Evolutionary conservation across 2,888 invertebrate species (phyloP), one percentile per base, ranked within the genome.

Genomic region (Mesopsocus fuscifrons): DNA sequence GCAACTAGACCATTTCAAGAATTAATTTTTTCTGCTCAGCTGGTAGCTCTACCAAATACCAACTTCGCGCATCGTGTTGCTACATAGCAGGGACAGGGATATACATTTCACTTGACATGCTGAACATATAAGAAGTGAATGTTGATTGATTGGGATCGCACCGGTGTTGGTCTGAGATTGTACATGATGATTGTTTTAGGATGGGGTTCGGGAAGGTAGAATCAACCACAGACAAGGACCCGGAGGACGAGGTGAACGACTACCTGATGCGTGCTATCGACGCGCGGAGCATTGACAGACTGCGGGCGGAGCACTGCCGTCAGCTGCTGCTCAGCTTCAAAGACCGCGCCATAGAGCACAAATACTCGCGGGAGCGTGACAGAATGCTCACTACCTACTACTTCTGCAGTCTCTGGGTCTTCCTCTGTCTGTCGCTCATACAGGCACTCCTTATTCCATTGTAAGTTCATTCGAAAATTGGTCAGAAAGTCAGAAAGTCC

Each of bases 191-290:
- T n/a, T n/a, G n/a, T 51, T 52, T 30, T 54, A 83, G 85, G 60
- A 68, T 78, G 47, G 83, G 83, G 18, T 74, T 77, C 49, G 77
- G 77, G 31, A 38, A 38, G 20, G 15, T n/a, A 3, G 75, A 80
- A 46, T 67, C 65, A 43, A 62, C 64, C 18, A 81, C 82, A 51
- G 69, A 70, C 48, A 82, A 82, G 59, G 77, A 82, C 58, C 83
- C 85, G 0, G 87, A 89, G 53, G 89, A 89, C 52, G 92, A 92
- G 62, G 89, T 92, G 17, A 92, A 95, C 58, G 95, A 95, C 53
- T 95, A 95, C 61, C 68, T 97, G 51, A 85, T 88, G 72, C 77
- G 87, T 50, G 94, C 94, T 11, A 95, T 95, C 49, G 92, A 94
- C 60, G 92, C 92, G 1, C 71, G 92, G 43, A 88, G 88, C 58